Base-by-base conservation (phyloP, 1,140 invertebrate species). In the Panulirus ornatus region DNA sequence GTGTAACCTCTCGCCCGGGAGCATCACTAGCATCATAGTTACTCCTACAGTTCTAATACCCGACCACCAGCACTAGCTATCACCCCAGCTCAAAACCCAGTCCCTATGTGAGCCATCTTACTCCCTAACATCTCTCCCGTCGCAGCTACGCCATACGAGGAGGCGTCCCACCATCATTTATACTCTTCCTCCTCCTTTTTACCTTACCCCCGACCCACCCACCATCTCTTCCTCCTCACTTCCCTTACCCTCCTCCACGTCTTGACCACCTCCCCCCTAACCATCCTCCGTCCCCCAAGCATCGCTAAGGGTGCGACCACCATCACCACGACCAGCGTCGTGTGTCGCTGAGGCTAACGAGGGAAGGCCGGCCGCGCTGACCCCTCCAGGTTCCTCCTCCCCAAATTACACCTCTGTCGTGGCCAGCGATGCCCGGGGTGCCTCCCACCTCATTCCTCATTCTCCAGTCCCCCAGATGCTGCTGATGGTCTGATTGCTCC, bases 351-450 rank as follows among this genome's bases (percentile, higher is more conserved):
- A 14, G 16, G 71, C 30, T 75, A 75, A 75, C 71, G 40, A 75
- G 71, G 38, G 19, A 6, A 36, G 36, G 2, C 16, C n/a, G 73
- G 73, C 2, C 3, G 76, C 22, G 36, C 3, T n/a, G 2, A 6
- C 34, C 54, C 34, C 14, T 5, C 51, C 22, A 22, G 19, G 22
- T 5, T 58, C 78, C n/a, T 14, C 16, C 36, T 22, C 79, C 34
- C 54, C 58, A 58, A 82, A 82, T 58, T 82, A 38, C 47, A 58
- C 47, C 34, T 63, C 79, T 82, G 30, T 66, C 79, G 34, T 82
- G 47, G 19, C 51, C 47, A 63, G 47, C 27, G 54, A 36, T 63
- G 76, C 76, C 76, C 76, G 2, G n/a, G 51, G n/a, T n/a, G 76
- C 42, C 30, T 38, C 34, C 79, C 36, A 36, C 78, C 79, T 82